Base-by-base conservation (phyloP, 1,140 invertebrate genomes). In the Eurosta solidaginis region DNA sequence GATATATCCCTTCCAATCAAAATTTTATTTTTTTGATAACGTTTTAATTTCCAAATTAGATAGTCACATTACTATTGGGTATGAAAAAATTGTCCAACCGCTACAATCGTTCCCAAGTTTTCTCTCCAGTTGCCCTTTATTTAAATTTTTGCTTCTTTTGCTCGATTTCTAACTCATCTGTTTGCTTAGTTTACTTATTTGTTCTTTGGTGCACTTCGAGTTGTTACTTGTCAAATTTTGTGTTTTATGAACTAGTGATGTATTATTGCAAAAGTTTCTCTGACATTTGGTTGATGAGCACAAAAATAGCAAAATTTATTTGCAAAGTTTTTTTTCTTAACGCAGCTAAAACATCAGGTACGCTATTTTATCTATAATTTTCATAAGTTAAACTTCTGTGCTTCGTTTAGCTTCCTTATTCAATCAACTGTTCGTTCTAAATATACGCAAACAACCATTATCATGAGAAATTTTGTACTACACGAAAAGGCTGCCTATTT, bases 151-250 rank as follows among this genome's bases (percentile, higher is more conserved):
- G n/a, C 27, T 10, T 4, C 7, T 7, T 7, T 40, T 29, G 25
- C 3, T 29, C 59, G n/a, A 47, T 14, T 6, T 22, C 33, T 22
- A 29, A 9, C n/a, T 33, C 12, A 63, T 42, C 40, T 40, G 59
- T 68, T 52, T 68, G 33, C 33, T 10, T 14, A 68, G 33, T 17
- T 68, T 10, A n/a, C 59, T 42, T 68, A 68, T 68, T 33, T 68
- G 29, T 1, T 33, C n/a, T 33, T 40, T 7, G 33, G 59, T 40
- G 59, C n/a, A 29, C 17, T 68, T 40, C 59, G 40, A 68, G 59
- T n/a, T 68, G 59, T 68, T 68, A 33, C 59, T 40, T 68, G 59
- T 68, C 59, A 68, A 68, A 68, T 68, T 68, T 68, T 40, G 59
- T 68, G 59, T 68, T 68, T 68, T 68, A 68, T 68, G 33, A 33